Percentiles rank a stretch among this genome's conserved stretches.
phyloP scores from a whole-genome alignment of 1,140 invertebrate genomes.

The Drosophila kurseongensis region DNA sequence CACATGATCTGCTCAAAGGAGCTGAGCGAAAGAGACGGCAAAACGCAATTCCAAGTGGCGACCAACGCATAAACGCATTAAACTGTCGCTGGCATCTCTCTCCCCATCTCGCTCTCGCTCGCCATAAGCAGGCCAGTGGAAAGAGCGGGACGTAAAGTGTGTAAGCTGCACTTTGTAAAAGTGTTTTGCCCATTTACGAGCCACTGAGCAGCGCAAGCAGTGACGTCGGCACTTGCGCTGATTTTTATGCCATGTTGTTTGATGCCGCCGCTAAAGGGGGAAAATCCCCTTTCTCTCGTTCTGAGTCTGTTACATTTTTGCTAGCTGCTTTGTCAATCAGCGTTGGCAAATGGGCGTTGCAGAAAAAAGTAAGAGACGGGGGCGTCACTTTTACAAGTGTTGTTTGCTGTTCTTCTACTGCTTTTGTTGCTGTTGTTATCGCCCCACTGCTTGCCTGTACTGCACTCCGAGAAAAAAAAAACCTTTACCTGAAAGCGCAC shows the following conservation, averaged over 20 bases:
- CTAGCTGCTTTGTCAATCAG: conserved; percentile 70
- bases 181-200: conserved; percentile 81
- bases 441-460: conserved; percentile 8
- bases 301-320: conserved; percentile 35
- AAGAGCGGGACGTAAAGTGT: conserved; percentile 12
- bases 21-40: neutral
- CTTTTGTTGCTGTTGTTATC: conserved; percentile 7
- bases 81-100: conserved; percentile 17
- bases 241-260: conserved; percentile 77
- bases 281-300: conserved; percentile 6
- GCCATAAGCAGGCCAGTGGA: neutral
- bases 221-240: conserved; percentile 51
- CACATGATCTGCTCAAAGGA: conserved; percentile 24
- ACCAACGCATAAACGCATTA: conserved; percentile 50
- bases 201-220: conserved; percentile 55
- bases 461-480: neutral
- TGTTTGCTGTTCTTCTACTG: conserved; percentile 61
- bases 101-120: conserved; percentile 5
- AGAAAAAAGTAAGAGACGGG: conserved; percentile 3
- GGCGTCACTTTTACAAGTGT: conserved; percentile 64
- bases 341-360: conserved; percentile 59
- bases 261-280: conserved; percentile 45
- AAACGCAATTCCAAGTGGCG: conserved; percentile 1
- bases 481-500: too few species aligned
- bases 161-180: conserved; percentile 75